These are phyloP conservation scores for Thripadectes ignobilis DNA, from an alignment of 2,797 vertebrate species.

Conservation along the genomic window DNA sequence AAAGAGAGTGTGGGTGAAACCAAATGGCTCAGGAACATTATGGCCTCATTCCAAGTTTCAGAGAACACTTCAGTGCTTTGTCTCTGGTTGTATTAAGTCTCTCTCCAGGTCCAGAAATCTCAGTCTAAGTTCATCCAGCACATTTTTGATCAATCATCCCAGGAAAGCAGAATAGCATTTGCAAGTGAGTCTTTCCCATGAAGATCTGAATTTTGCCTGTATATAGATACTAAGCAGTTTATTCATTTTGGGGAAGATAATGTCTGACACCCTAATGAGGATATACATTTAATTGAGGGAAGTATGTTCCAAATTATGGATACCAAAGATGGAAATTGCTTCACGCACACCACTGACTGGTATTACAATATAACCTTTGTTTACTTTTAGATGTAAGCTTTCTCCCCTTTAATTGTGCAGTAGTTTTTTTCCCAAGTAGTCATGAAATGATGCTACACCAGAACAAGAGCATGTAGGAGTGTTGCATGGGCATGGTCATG, in stretches of 20 bases:
- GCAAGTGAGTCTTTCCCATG: not conserved
- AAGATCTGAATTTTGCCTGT: not conserved
- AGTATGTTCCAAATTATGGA: not conserved
- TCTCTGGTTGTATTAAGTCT: not conserved
- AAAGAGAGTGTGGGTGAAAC: not conserved
- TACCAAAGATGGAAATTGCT: not conserved
- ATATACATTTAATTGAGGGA: not conserved
- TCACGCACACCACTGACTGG: too few species aligned
- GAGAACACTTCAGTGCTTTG: not conserved
- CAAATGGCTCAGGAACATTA: not conserved
- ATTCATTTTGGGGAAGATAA: not conserved
- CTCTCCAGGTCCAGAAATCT: not conserved
- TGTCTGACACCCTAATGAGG: not conserved
- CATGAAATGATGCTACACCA: not conserved
- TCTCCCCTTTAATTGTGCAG: not conserved
- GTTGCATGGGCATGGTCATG: accelerated
- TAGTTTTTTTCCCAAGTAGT: not conserved
- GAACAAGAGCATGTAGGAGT: accelerated
- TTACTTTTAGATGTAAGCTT: not conserved
- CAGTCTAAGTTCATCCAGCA: not conserved
- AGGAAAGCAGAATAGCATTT: not conserved
- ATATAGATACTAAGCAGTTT: not conserved
- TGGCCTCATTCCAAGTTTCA: not conserved
- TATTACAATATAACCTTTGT: not conserved
- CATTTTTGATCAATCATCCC: not conserved